Conservation (phyloP, 1,140 invertebrate species). For the Drosophila erecta region DNA sequence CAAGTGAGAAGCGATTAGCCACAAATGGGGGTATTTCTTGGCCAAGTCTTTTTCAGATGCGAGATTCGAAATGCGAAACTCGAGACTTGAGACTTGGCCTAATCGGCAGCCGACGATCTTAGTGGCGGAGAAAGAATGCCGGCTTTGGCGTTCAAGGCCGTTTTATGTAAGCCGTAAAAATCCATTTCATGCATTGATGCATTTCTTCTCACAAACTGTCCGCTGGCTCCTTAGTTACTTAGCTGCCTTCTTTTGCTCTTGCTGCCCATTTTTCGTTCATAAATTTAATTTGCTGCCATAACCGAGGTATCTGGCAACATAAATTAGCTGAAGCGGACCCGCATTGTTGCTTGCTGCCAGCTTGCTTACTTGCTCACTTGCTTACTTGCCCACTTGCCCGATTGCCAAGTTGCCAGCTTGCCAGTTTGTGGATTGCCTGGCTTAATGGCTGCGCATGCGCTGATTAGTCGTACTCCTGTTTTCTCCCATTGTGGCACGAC, state of each 20-base stretch:
- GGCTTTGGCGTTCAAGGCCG: slow-evolving; percentile 64
- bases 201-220: slow-evolving; percentile 74
- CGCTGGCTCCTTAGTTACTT: slow-evolving; percentile 28
- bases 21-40: slow-evolving; percentile 25
- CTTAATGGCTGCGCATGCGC: slow-evolving; percentile 63
- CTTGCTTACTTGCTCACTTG: slow-evolving; percentile 27
- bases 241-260: slow-evolving; percentile 17
- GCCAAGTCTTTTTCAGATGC: slow-evolving; percentile 9
- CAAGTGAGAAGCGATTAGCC: slow-evolving; percentile 56
- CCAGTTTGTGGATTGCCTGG: slow-evolving; percentile 17
- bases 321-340: slow-evolving; percentile 59
- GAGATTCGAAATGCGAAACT: neutral
- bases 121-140: slow-evolving; percentile 53
- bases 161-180: slow-evolving; percentile 83
- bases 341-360: slow-evolving; percentile 37
- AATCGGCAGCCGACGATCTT: slow-evolving; percentile 22
- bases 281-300: slow-evolving; percentile 67
- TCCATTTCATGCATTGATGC: slow-evolving; percentile 82
- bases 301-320: slow-evolving; percentile 53
- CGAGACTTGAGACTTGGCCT: neutral
- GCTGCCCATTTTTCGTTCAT: slow-evolving; percentile 50
- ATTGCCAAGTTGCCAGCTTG: slow-evolving; percentile 11
- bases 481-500: slow-evolving; percentile 52
- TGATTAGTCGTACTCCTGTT: slow-evolving; percentile 62
- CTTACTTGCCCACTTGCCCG: slow-evolving; percentile 6